These are phyloP conservation scores for Plotosus lineatus DNA, from an alignment of 2,113 vertebrate genomes.

Conservation along the genomic window DNA sequence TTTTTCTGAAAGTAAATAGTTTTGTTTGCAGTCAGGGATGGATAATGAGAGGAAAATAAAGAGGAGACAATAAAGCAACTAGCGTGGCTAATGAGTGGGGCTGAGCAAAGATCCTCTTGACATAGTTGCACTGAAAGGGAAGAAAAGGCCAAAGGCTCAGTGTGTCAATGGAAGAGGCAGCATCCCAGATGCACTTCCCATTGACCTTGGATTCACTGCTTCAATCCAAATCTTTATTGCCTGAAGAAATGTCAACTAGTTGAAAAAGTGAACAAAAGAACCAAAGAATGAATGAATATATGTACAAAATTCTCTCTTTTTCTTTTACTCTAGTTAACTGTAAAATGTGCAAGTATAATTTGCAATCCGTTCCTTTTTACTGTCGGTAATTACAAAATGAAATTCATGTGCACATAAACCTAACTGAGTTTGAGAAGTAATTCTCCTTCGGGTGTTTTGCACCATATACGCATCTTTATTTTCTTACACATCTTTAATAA, in stretches of 20 bases:
- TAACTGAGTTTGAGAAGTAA: neutral
- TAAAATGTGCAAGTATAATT: neutral
- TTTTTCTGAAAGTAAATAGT: constrained; percentile 40
- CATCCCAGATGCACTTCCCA: constrained; percentile 37
- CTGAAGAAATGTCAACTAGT: constrained; percentile 35
- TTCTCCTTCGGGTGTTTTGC: neutral
- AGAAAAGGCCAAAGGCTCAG: constrained; percentile 39
- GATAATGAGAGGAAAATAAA: constrained; percentile 49
- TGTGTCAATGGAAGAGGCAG: constrained; percentile 33
- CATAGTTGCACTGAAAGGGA: constrained; percentile 44
- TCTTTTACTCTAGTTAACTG: neutral
- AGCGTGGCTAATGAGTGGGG: constrained; percentile 46
- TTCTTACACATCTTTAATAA: neutral
- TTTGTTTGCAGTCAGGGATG: constrained; percentile 47
- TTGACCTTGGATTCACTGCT: constrained; percentile 4
- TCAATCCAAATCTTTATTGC: neutral
- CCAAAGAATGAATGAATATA: neutral
- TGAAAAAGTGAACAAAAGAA: constrained; percentile 27
- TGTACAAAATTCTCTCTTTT: neutral
- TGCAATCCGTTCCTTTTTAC: neutral
- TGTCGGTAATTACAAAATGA: neutral
- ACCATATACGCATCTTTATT: neutral
- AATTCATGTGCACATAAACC: neutral
- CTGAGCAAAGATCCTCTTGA: constrained; percentile 52
- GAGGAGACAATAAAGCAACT: constrained; percentile 45